Conservation (phyloP, 2,888 invertebrate genomes). For the Rhamnusium bicolor region DNA sequence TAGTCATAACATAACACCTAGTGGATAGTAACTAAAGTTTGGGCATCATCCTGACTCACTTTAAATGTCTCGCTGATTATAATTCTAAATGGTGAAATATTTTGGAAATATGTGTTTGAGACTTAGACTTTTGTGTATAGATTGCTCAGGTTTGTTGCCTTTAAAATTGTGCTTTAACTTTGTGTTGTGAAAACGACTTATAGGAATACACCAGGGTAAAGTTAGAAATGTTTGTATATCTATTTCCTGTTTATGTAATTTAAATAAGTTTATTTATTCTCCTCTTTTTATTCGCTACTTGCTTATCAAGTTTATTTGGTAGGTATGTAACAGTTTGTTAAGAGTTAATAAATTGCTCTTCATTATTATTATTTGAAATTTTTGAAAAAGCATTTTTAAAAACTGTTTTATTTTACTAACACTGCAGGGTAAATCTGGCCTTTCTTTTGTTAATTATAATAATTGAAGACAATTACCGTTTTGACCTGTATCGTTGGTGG, state of each 20-base stretch:
- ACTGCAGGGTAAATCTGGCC: no score
- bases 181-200: conserved; percentile 1
- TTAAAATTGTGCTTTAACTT: conserved; percentile 30
- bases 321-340: no score
- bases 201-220: conserved; percentile 21
- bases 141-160: conserved; percentile 73
- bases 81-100: conserved; percentile 61
- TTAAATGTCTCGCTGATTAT: not conserved
- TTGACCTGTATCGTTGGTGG: no score
- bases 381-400: no score
- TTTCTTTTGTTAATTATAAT: no score
- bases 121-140: conserved; percentile 73
- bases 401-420: no score
- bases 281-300: not conserved
- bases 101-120: conserved; percentile 71
- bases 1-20: not conserved
- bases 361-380: no score
- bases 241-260: conserved; percentile 45
- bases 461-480: no score
- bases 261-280: conserved; percentile 16
- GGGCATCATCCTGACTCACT: not conserved
- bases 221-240: conserved; percentile 11
- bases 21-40: conserved; percentile 15
- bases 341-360: no score
- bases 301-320: no score